These are phyloP conservation scores for Nasonia oneida DNA, from an alignment of 2,888 invertebrate genomes.

Conservation along the genomic window DNA sequence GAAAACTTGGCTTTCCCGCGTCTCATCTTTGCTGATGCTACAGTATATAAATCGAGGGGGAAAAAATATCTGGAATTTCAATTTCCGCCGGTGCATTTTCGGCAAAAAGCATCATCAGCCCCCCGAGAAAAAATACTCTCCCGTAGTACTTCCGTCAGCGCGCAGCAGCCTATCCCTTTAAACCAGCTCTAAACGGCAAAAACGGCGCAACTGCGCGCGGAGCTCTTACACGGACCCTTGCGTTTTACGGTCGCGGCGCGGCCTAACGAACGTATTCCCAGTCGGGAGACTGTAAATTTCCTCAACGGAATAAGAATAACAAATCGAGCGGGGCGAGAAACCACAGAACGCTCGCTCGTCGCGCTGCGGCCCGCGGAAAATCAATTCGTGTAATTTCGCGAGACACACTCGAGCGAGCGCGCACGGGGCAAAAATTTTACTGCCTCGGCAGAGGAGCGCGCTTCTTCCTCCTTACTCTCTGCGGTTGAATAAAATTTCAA, in stretches of 20 bases:
- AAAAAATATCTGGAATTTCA: constrained; percentile 13
- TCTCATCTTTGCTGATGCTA: too few species aligned
- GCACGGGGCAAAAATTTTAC: constrained; percentile 4
- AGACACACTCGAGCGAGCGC: constrained; percentile 19
- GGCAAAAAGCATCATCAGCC: neutral
- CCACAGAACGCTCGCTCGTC: neutral
- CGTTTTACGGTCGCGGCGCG: constrained; percentile 40
- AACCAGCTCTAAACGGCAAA: neutral
- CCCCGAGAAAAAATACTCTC: constrained; percentile 12
- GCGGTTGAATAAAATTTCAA: constrained; percentile 57
- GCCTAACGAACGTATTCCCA: constrained; percentile 49
- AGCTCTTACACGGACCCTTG: constrained; percentile 39
- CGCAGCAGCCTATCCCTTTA: neutral
- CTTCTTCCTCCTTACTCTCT: neutral
- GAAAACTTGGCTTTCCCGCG: neutral
- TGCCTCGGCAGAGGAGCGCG: neutral
- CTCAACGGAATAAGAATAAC: constrained; percentile 27
- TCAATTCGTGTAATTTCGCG: constrained; percentile 36
- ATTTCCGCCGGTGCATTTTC: constrained; percentile 12
- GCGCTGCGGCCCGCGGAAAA: neutral
- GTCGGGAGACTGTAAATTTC: constrained; percentile 48
- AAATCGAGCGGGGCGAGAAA: neutral
- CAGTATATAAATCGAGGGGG: neutral
- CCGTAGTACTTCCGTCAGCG: neutral
- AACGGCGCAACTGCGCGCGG: neutral